Percentiles rank a stretch among this genome's conserved stretches.
phyloP scores from a whole-genome alignment of 2,888 invertebrate genomes.

The Seira sanloemensis region DNA sequence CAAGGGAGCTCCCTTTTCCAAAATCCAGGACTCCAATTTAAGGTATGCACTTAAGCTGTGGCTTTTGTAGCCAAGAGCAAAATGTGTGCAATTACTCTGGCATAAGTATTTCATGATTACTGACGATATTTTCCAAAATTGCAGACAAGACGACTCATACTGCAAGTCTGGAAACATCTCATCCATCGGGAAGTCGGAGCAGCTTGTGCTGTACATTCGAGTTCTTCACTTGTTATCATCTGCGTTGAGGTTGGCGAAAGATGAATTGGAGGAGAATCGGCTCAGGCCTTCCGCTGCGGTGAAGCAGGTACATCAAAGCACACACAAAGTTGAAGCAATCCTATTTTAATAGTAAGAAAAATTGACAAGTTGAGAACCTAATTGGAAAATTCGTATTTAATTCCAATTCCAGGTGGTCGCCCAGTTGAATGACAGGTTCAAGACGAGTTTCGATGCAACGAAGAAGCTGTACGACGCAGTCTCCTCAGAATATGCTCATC shows the following conservation, averaged over 20 bases:
- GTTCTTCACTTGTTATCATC: slow-evolving; percentile 96
- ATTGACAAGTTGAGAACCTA: background rate
- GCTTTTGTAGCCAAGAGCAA: background rate
- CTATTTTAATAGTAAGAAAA: background rate
- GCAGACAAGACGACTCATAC: slow-evolving; percentile 66
- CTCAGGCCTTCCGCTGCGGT: slow-evolving; percentile 94
- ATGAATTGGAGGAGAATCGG: slow-evolving; percentile 88
- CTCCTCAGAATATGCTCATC: slow-evolving; percentile 71
- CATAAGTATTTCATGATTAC: too few species aligned
- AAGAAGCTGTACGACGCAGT: slow-evolving; percentile 73
- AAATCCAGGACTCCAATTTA: slow-evolving; percentile 71
- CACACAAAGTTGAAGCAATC: too few species aligned
- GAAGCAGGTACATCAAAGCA: slow-evolving; percentile 83
- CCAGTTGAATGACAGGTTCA: slow-evolving; percentile 72
- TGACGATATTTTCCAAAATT: background rate
- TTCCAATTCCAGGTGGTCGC: slow-evolving; percentile 69
- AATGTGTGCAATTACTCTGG: too few species aligned
- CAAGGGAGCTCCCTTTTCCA: slow-evolving; percentile 83
- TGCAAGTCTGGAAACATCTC: slow-evolving; percentile 66
- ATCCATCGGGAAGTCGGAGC: slow-evolving; percentile 79
- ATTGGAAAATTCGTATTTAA: background rate
- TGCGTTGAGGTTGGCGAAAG: slow-evolving; percentile 92
- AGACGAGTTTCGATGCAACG: slow-evolving; percentile 73
- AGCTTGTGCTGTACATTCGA: slow-evolving; percentile 90
- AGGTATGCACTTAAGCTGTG: slow-evolving; percentile 26